A percentile compares a stretch with the other conserved stretches of the same genome.
Evolutionary conservation across 2,113 vertebrate genomes (phyloP).

Genomic region (Antigone vipio): DNA sequence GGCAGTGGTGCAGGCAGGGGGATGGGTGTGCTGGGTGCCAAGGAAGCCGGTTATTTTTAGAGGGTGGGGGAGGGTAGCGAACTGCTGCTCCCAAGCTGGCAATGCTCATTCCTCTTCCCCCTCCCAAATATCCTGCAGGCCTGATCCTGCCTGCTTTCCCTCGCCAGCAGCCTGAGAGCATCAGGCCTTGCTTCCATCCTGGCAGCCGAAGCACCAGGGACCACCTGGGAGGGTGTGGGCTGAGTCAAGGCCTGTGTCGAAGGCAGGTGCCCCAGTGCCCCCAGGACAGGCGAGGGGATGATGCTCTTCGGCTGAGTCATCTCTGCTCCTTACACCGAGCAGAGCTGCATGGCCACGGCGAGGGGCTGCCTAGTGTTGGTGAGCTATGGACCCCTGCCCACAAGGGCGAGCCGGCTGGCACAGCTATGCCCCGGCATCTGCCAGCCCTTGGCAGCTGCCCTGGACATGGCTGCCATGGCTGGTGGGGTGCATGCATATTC

Average conservation of each 20-base stretch:
- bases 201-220: rapidly evolving
- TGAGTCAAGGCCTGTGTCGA: rapidly evolving
- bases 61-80: conserved; percentile 19
- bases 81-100: background rate
- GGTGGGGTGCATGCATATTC: background rate
- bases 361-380: rapidly evolving
- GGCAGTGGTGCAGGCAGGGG: background rate
- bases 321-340: background rate
- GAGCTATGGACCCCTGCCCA: rapidly evolving
- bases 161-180: background rate
- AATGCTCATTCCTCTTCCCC: background rate
- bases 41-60: conserved; percentile 25
- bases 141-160: background rate
- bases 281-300: background rate
- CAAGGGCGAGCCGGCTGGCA: rapidly evolving
- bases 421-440: rapidly evolving
- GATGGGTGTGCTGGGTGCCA: background rate
- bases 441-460: background rate
- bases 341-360: rapidly evolving
- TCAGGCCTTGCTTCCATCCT: rapidly evolving
- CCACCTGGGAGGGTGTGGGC: background rate
- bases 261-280: background rate
- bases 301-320: conserved; percentile 47
- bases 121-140: background rate
- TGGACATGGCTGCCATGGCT: rapidly evolving